phyloP scores from a whole-genome alignment of 2,888 invertebrate genomes.

The Dryobotodes eremita region DNA sequence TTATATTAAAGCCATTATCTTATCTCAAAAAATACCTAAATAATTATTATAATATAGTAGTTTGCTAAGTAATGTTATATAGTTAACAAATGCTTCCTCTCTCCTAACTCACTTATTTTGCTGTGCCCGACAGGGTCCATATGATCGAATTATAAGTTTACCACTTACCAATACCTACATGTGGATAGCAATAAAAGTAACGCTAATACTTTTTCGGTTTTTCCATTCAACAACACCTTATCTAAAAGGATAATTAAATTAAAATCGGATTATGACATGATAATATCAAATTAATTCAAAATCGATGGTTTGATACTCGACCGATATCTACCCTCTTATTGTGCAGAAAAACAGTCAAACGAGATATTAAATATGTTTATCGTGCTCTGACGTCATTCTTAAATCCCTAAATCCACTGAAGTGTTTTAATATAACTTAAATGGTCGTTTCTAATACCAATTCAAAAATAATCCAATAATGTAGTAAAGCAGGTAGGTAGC shows the following conservation, averaged over 20 bases:
- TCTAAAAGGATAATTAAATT: conserved; percentile 16
- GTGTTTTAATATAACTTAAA: conserved; percentile 4
- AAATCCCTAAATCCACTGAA: conserved; percentile 13
- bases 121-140: too few relatives aligned
- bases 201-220: not conserved
- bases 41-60: too few relatives aligned
- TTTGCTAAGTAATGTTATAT: too few relatives aligned
- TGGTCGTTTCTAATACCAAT: not conserved
- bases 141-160: too few relatives aligned
- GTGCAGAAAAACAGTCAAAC: conserved; percentile 21
- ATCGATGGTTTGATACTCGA: not conserved
- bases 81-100: too few relatives aligned
- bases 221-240: not conserved
- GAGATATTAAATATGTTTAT: conserved; percentile 35
- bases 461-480: not conserved
- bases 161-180: too few relatives aligned
- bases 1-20: too few relatives aligned
- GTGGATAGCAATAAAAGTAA: not conserved
- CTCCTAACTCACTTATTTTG: too few relatives aligned
- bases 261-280: conserved; percentile 27
- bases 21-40: too few relatives aligned
- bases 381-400: conserved; percentile 44
- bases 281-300: conserved; percentile 1
- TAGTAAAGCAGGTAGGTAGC: not conserved
- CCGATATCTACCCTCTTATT: conserved; percentile 27